phyloP scores from a whole-genome alignment of 1,140 invertebrate genomes.

The Aphaenogaster floridana region DNA sequence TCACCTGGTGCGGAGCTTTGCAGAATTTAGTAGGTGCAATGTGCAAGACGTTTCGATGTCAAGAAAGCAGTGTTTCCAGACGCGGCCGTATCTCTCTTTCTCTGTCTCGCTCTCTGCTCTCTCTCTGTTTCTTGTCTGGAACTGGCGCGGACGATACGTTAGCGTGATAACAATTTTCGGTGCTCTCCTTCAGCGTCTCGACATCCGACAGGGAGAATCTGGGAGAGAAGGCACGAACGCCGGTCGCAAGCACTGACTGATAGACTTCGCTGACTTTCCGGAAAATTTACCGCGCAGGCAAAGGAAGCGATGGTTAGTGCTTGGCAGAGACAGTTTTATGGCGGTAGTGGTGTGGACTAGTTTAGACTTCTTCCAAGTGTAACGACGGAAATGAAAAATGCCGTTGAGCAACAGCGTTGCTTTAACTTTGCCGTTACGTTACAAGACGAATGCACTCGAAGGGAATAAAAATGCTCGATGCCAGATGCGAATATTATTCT shows the following conservation, averaged over 20 bases:
- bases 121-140: background rate
- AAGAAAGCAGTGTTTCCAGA: background rate
- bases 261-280: slow-evolving; percentile 41
- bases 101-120: background rate
- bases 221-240: background rate
- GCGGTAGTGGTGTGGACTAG: slow-evolving; percentile 16
- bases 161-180: slow-evolving; percentile 39
- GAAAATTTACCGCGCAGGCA: slow-evolving; percentile 37
- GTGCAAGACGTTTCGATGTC: slow-evolving; percentile 5
- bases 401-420: slow-evolving; percentile 41
- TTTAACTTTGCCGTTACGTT: slow-evolving; percentile 37
- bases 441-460: slow-evolving; percentile 53
- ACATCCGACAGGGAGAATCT: background rate
- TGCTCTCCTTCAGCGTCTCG: background rate
- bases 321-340: slow-evolving; percentile 57
- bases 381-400: slow-evolving; percentile 62
- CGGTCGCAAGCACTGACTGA: slow-evolving; percentile 31
- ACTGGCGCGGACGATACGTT: background rate
- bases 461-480: slow-evolving; percentile 41
- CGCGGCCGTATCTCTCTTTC: background rate
- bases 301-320: slow-evolving; percentile 27
- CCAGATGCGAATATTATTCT: slow-evolving; percentile 55
- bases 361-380: slow-evolving; percentile 51
- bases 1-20: slow-evolving; percentile 18
- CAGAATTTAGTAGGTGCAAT: slow-evolving; percentile 45